Evolutionary conservation across 1,140 invertebrate species (phyloP).

Genomic region (Goniozus legneri): DNA sequence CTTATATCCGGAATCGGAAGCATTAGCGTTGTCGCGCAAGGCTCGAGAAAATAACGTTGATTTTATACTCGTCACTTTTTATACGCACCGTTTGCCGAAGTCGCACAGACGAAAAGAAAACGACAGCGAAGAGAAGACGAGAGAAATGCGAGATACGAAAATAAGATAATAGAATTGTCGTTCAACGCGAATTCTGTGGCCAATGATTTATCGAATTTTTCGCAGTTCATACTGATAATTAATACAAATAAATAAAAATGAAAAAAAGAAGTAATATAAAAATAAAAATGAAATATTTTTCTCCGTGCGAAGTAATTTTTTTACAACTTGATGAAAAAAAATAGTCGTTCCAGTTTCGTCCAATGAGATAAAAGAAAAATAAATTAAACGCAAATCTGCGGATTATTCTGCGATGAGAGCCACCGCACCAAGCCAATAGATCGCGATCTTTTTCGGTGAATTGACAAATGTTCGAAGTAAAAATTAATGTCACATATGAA

Average conservation of each 20-base stretch:
- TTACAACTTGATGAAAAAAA: too few species aligned
- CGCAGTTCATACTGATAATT: background rate
- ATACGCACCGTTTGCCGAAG: background rate
- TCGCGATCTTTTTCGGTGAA: too few species aligned
- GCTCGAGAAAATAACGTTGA: too few species aligned
- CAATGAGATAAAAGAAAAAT: slow-evolving; percentile 9
- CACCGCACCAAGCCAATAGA: slow-evolving; percentile 25
- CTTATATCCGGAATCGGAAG: too few species aligned
- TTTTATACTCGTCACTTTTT: background rate
- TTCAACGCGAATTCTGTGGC: too few species aligned
- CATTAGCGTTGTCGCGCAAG: too few species aligned
- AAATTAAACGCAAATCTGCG: slow-evolving; percentile 6
- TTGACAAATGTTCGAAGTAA: too few species aligned
- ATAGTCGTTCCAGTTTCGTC: slow-evolving; percentile 9
- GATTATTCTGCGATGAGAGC: slow-evolving; percentile 25
- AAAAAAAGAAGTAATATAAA: too few species aligned
- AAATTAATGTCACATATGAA: too few species aligned
- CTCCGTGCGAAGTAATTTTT: background rate
- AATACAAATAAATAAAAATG: background rate
- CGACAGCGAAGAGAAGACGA: background rate
- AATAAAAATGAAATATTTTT: too few species aligned
- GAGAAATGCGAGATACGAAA: background rate
- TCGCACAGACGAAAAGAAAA: background rate
- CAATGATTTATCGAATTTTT: background rate
- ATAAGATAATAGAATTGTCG: slow-evolving; percentile 3